A percentile compares a stretch with the other conserved stretches of the same genome.
Conservation (phyloP, 2,113 vertebrate genomes). For the Falcunculus frontatus region DNA sequence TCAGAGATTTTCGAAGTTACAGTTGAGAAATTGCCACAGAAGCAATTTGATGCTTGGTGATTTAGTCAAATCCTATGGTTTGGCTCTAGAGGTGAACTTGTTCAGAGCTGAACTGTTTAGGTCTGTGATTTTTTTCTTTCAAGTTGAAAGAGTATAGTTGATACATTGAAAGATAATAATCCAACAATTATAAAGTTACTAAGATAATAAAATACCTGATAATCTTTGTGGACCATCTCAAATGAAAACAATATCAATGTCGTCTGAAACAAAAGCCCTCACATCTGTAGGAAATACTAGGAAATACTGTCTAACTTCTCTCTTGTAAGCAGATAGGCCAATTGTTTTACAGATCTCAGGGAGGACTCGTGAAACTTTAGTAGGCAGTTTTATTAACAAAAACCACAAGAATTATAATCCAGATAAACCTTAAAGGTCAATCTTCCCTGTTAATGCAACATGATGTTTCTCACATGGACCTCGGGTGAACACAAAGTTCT, state of each 20-base stretch:
- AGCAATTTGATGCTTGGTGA: background rate
- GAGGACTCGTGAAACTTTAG: conserved; percentile 8
- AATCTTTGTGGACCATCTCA: conserved; percentile 51
- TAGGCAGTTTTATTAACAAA: conserved; percentile 32
- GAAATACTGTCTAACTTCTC: conserved; percentile 21
- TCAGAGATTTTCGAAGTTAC: background rate
- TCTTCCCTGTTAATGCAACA: conserved; percentile 52
- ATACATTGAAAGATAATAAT: conserved; percentile 21
- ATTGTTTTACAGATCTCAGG: conserved; percentile 36
- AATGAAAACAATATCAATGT: conserved; percentile 49
- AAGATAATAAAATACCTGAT: conserved; percentile 47
- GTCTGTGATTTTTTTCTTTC: background rate
- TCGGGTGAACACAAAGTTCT: conserved; percentile 51
- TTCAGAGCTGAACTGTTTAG: background rate
- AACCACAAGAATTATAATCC: conserved; percentile 15
- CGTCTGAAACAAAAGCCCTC: conserved; percentile 45
- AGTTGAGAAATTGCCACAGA: background rate
- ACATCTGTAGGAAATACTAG: conserved; percentile 49
- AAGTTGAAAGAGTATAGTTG: background rate
- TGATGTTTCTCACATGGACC: conserved; percentile 56
- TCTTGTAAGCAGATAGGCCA: conserved; percentile 16
- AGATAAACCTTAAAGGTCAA: conserved; percentile 45
- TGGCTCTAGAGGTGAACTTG: background rate
- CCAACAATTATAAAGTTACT: conserved; percentile 35
- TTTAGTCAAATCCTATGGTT: background rate